Percentiles rank a stretch among this genome's conserved stretches.
These are phyloP conservation scores for Lepidurus apus DNA, from an alignment of 1,140 invertebrate genomes.

Conservation along the genomic window DNA sequence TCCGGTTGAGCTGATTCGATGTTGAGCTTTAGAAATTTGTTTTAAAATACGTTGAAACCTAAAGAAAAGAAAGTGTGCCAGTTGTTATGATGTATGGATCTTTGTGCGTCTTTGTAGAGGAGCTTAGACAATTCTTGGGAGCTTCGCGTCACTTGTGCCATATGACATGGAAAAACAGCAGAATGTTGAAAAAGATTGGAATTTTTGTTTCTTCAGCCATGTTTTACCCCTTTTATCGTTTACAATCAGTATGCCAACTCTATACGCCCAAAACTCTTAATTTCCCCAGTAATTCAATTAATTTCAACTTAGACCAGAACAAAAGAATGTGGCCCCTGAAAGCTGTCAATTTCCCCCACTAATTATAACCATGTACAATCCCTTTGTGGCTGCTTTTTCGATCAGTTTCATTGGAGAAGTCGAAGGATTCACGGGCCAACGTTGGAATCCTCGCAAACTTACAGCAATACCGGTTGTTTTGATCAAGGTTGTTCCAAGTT, in stretches of 20 bases:
- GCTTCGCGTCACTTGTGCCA: conserved; percentile 7
- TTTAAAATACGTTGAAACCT: background rate
- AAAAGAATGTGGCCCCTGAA: no score
- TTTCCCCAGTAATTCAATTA: no score
- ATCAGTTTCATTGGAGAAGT: no score
- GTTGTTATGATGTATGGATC: background rate
- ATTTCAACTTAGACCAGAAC: no score
- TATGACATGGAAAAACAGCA: background rate
- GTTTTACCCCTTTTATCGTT: no score
- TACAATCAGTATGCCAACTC: no score
- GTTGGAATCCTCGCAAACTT: background rate
- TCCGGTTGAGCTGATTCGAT: background rate
- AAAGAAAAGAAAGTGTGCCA: background rate
- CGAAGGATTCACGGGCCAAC: no score
- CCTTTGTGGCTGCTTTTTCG: no score
- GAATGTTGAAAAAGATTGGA: no score
- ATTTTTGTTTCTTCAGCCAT: background rate
- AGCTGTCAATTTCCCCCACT: no score
- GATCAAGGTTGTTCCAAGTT: background rate
- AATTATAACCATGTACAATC: no score
- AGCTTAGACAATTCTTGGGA: background rate
- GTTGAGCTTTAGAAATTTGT: background rate
- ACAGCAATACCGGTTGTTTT: conserved; percentile 8
- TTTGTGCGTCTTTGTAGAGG: background rate
- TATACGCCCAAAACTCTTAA: no score